phyloP scores from a whole-genome alignment of 2,888 invertebrate genomes.

The Prenolepis imparis region DNA sequence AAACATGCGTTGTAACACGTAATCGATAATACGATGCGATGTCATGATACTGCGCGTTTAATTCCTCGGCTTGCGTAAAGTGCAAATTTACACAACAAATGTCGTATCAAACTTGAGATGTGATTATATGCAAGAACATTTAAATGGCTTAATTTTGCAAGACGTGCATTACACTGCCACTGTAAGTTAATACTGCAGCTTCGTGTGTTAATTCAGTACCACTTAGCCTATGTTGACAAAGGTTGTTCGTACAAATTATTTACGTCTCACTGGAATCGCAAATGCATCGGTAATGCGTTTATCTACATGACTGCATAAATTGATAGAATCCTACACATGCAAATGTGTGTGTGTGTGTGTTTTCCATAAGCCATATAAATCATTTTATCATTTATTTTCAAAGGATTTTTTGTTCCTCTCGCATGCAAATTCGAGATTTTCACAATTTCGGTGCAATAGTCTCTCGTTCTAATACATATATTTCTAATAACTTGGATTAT shows the following conservation, averaged over 20 bases:
- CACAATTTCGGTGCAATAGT: background rate
- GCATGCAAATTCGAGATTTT: background rate
- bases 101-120: slow-evolving; percentile 17
- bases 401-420: background rate
- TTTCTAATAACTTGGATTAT: background rate
- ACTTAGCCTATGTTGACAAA: slow-evolving; percentile 49
- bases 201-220: slow-evolving; percentile 36
- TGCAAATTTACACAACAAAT: slow-evolving; percentile 37
- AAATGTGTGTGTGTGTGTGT: background rate
- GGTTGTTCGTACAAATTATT: slow-evolving; percentile 48
- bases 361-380: slow-evolving; percentile 8
- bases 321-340: background rate
- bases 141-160: slow-evolving; percentile 44
- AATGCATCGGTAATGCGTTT: slow-evolving; percentile 44
- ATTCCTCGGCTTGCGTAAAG: slow-evolving; percentile 22
- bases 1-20: slow-evolving; percentile 2
- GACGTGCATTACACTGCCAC: slow-evolving; percentile 31
- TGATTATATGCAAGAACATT: slow-evolving; percentile 31
- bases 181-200: slow-evolving; percentile 45
- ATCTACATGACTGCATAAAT: slow-evolving; percentile 27
- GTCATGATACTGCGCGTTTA: slow-evolving; percentile 14
- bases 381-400: slow-evolving; percentile 29
- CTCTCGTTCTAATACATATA: background rate
- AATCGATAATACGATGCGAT: slow-evolving; percentile 27
- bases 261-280: slow-evolving; percentile 44